These are phyloP conservation scores for Hypothenemus hampei DNA, from an alignment of 1,140 invertebrate species.

Conservation along the genomic window DNA sequence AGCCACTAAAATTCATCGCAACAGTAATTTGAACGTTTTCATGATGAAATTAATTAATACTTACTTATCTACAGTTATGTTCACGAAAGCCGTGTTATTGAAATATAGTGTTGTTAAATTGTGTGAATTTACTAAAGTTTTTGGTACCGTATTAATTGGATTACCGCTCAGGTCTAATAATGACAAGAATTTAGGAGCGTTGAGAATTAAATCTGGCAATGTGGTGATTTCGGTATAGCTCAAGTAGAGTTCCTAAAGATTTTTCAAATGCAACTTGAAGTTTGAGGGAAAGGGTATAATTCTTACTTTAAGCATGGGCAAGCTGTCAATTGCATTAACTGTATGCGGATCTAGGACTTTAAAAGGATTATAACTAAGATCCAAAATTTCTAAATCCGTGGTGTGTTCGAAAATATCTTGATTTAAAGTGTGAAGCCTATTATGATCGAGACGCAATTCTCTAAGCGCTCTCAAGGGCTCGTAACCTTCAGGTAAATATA, in stretches of 20 bases:
- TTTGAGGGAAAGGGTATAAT: neutral
- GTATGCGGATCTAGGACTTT: slow-evolving; percentile 56
- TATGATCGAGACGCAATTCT: slow-evolving; percentile 59
- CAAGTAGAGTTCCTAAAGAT: slow-evolving; percentile 56
- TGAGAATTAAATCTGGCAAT: slow-evolving; percentile 59
- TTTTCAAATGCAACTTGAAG: neutral
- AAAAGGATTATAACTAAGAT: slow-evolving; percentile 64
- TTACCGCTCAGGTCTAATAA: slow-evolving; percentile 67
- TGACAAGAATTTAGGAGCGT: slow-evolving; percentile 58
- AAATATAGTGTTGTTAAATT: slow-evolving; percentile 57
- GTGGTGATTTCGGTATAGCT: slow-evolving; percentile 57
- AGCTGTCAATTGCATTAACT: slow-evolving; percentile 56
- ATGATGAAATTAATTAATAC: no score
- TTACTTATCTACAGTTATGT: slow-evolving; percentile 47
- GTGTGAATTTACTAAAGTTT: slow-evolving; percentile 53
- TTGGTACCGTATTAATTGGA: slow-evolving; percentile 55
- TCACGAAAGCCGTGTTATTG: slow-evolving; percentile 62
- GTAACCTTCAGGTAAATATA: slow-evolving; percentile 26
- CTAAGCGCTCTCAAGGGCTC: slow-evolving; percentile 55
- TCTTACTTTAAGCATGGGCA: slow-evolving; percentile 59
- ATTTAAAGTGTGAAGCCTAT: slow-evolving; percentile 61
- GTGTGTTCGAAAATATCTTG: slow-evolving; percentile 66
- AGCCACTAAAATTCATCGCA: slow-evolving; percentile 56
- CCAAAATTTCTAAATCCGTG: slow-evolving; percentile 56
- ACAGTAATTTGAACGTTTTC: neutral